Evolutionary conservation across 2,888 invertebrate genomes (phyloP).

Genomic region (Ophion ellenae): DNA sequence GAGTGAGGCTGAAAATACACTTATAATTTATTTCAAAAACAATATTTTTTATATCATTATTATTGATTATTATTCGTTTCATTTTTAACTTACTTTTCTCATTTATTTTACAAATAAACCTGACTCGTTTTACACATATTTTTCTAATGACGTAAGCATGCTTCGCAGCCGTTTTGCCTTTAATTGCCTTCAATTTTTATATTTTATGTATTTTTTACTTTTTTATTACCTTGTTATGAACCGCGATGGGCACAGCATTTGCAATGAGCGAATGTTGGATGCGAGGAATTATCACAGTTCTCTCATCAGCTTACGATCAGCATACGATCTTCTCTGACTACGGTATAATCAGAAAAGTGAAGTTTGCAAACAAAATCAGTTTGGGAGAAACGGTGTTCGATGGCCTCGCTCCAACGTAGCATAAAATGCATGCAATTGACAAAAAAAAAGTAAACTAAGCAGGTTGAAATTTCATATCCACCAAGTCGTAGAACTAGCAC

Average conservation of each 20-base stretch:
- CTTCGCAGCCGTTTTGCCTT: too few species aligned
- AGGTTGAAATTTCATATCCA: not conserved
- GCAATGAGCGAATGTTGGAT: not conserved
- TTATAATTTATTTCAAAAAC: too few species aligned
- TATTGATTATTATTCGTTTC: too few species aligned
- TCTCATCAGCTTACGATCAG: not conserved
- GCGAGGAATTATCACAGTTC: conserved; percentile 12
- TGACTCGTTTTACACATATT: too few species aligned
- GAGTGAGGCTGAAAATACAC: too few species aligned
- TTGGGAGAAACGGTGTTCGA: conserved; percentile 17
- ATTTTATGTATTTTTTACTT: not conserved
- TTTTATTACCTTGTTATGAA: conserved; percentile 32
- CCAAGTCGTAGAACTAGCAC: not conserved
- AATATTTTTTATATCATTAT: too few species aligned
- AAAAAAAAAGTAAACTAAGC: not conserved
- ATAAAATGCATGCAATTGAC: not conserved
- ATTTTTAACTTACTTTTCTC: too few species aligned
- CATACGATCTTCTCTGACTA: not conserved
- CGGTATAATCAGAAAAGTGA: conserved; percentile 1
- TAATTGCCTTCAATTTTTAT: not conserved
- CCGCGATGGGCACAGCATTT: not conserved
- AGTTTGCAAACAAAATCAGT: conserved; percentile 17
- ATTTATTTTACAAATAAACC: too few species aligned
- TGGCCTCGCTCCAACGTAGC: conserved; percentile 28
- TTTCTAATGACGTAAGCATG: too few species aligned